Evolutionary conservation across 2,888 invertebrate genomes (phyloP).

Genomic region (Leptopilina myrica): DNA sequence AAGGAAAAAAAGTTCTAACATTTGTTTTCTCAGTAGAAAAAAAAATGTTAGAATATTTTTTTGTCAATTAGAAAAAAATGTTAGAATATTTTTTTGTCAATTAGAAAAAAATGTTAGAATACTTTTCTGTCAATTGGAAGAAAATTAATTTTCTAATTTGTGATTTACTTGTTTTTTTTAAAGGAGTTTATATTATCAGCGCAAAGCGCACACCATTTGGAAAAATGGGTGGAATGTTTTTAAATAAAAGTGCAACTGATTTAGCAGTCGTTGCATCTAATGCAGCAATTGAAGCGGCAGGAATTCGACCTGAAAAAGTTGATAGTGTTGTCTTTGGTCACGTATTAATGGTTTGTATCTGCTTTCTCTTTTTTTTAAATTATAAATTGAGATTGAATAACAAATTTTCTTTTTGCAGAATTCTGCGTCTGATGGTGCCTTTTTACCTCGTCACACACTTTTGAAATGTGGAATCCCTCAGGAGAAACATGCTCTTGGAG

Average conservation of each 20-base stretch:
- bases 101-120: no score
- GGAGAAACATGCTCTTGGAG: slow-evolving; percentile 89
- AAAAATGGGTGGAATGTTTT: slow-evolving; percentile 92
- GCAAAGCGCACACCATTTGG: slow-evolving; percentile 99
- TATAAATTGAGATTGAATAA: not conserved
- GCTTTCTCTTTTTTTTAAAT: no score
- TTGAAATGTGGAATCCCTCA: slow-evolving; percentile 91
- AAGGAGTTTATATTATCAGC: slow-evolving; percentile 94
- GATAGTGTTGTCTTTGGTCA: slow-evolving; percentile 95
- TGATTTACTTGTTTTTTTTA: not conserved
- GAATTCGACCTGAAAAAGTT: slow-evolving; percentile 89
- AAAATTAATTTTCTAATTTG: no score
- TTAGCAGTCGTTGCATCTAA: slow-evolving; percentile 89
- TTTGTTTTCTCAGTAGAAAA: no score
- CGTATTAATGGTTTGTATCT: slow-evolving; percentile 85
- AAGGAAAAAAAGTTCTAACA: no score
- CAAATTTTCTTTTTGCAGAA: slow-evolving; percentile 45
- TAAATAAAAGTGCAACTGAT: slow-evolving; percentile 85
- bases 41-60: no score
- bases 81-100: no score
- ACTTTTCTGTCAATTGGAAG: no score
- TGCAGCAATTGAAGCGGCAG: slow-evolving; percentile 87
- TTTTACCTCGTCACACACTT: slow-evolving; percentile 91
- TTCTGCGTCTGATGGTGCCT: slow-evolving; percentile 86
- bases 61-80: no score